Percentiles rank a stretch among this genome's conserved stretches.
Conservation (phyloP, 1,140 invertebrate species). For the Melipona quadrifasciata region DNA sequence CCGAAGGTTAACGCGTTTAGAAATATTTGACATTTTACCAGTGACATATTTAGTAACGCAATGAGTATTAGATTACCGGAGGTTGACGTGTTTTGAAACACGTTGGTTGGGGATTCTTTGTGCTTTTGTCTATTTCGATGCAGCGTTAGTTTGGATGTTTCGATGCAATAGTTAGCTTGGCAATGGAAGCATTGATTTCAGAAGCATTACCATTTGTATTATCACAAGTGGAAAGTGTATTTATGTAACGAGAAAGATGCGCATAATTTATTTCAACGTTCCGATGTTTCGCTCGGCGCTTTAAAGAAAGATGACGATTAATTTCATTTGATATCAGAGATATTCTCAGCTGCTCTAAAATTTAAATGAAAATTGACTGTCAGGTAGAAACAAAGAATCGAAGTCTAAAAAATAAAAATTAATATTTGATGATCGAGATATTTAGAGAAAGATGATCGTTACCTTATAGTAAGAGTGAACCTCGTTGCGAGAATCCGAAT, state of each 20-base stretch:
- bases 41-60: not conserved
- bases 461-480: not conserved
- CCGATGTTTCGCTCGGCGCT: no score
- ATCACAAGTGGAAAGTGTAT: slow-evolving; percentile 29
- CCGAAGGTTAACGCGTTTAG: not conserved
- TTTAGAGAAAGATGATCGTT: not conserved
- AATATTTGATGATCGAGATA: not conserved
- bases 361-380: not conserved
- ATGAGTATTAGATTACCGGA: not conserved
- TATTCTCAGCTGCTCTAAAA: not conserved
- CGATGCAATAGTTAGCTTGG: slow-evolving; percentile 19
- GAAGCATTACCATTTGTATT: not conserved
- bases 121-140: slow-evolving; percentile 1
- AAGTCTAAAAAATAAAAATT: not conserved
- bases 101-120: not conserved
- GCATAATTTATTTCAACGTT: not conserved
- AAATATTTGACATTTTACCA: not conserved
- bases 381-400: not conserved
- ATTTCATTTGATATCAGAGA: not conserved
- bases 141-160: not conserved
- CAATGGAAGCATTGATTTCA: slow-evolving; percentile 3
- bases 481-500: no score
- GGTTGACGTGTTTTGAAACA: not conserved
- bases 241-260: slow-evolving; percentile 23
- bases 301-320: not conserved